Evolutionary conservation across 2,113 vertebrate species (phyloP).

Genomic region (Myotis brandtii): DNA sequence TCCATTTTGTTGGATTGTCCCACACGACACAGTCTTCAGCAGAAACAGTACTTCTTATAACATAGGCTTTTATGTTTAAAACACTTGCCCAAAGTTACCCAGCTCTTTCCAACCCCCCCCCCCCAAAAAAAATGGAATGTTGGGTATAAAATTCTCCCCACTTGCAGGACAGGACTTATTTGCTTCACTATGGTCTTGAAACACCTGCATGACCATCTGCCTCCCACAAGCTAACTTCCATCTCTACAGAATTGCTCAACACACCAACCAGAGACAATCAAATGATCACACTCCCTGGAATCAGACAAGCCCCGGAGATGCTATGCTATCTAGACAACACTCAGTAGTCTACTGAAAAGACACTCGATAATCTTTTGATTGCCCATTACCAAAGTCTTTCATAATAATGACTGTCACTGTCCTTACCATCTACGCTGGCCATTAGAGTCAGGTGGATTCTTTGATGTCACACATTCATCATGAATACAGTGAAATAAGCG

Average conservation of each 20-base stretch:
- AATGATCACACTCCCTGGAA: background rate
- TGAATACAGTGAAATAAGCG: background rate
- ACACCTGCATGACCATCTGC: background rate
- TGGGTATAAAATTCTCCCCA: background rate
- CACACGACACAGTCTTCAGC: background rate
- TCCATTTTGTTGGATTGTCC: background rate
- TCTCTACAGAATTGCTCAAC: background rate
- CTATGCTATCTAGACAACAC: background rate
- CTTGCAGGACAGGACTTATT: background rate
- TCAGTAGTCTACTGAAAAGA: background rate
- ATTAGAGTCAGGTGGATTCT: background rate
- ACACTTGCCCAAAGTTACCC: background rate
- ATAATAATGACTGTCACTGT: background rate
- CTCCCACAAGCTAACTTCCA: background rate
- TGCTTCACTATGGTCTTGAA: background rate
- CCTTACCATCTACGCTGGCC: background rate
- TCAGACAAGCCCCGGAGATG: background rate
- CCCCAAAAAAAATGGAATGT: background rate
- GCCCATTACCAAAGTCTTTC: background rate
- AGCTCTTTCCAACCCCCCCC: background rate
- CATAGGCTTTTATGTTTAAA: background rate
- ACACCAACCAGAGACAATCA: background rate
- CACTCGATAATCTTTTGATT: background rate
- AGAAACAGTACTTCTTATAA: background rate
- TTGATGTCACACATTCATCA: background rate